phyloP scores from a whole-genome alignment of 2,797 vertebrate species.

The Mus spretus region DNA sequence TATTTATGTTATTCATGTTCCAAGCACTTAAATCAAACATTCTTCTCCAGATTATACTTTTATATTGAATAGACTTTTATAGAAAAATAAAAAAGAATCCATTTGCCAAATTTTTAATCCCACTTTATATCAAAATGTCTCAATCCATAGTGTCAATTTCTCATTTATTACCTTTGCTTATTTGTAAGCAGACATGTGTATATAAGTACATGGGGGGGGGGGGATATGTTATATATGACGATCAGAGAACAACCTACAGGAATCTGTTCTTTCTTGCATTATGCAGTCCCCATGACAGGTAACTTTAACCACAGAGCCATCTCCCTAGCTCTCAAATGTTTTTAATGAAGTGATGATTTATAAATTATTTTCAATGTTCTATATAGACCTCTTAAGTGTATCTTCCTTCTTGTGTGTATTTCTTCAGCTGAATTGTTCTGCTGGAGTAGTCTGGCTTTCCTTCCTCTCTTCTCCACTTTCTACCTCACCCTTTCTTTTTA shows the following conservation, averaged over 20 bases:
- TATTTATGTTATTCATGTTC: conserved; percentile 38
- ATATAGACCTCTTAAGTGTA: conserved; percentile 23
- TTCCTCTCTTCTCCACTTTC: neutral
- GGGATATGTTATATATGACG: neutral
- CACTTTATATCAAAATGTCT: conserved; percentile 40
- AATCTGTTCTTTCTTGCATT: neutral
- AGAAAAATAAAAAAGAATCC: conserved; percentile 43
- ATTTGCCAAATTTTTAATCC: conserved; percentile 32
- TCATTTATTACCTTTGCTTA: neutral
- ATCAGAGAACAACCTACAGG: neutral
- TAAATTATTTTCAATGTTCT: conserved; percentile 66
- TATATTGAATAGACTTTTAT: conserved; percentile 53
- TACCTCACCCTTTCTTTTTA: neutral
- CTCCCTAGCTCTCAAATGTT: neutral
- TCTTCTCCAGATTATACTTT: conserved; percentile 35
- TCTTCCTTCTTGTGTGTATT: neutral
- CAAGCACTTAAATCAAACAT: conserved; percentile 42
- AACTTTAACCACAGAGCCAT: neutral
- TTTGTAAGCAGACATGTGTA: neutral
- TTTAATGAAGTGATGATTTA: conserved; percentile 23
- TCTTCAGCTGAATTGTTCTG: neutral
- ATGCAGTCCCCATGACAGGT: neutral
- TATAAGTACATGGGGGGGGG: neutral
- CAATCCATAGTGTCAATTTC: conserved; percentile 38
- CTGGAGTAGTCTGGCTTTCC: neutral